Conservation (phyloP, 1,140 invertebrate genomes). For the Drosophila sechellia region DNA sequence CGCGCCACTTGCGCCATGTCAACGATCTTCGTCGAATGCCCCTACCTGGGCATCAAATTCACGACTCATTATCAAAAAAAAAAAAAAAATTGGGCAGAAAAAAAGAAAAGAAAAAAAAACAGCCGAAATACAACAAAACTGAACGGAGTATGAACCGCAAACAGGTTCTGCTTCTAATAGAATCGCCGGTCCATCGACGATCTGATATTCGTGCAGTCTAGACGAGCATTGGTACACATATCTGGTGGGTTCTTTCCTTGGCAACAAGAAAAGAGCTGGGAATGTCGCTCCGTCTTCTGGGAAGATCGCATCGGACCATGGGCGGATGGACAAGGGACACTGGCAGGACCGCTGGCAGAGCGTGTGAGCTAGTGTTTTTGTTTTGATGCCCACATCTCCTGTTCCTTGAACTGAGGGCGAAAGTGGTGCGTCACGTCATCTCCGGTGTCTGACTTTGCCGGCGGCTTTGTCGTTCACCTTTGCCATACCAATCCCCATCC, state of each 20-base stretch:
- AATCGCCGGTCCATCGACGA: conserved; percentile 32
- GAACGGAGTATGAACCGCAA: conserved; percentile 45
- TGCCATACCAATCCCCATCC: conserved; percentile 20
- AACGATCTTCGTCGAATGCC: conserved; percentile 57
- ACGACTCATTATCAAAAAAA: conserved; percentile 35
- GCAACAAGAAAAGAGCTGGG: conserved; percentile 51
- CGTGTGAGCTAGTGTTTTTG: conserved; percentile 51
- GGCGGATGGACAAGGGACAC: conserved; percentile 10
- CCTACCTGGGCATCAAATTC: conserved; percentile 54
- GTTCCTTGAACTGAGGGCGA: conserved; percentile 75
- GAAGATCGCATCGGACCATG: conserved; percentile 25
- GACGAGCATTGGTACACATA: conserved; percentile 43
- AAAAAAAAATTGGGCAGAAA: background rate
- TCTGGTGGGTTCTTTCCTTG: conserved; percentile 52
- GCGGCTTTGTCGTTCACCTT: conserved; percentile 63
- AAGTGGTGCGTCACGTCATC: conserved; percentile 69
- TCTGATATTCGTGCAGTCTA: conserved; percentile 61
- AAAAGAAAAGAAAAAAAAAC: background rate
- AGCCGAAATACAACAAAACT: conserved; percentile 15
- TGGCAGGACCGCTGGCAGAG: conserved; percentile 33
- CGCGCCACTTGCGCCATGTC: conserved; percentile 76
- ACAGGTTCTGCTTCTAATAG: conserved; percentile 73
- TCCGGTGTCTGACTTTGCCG: conserved; percentile 57
- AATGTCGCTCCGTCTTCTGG: conserved; percentile 43
- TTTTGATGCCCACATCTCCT: conserved; percentile 53